Conservation (phyloP, 2,113 vertebrate genomes). For the Empidonax alnorum region DNA sequence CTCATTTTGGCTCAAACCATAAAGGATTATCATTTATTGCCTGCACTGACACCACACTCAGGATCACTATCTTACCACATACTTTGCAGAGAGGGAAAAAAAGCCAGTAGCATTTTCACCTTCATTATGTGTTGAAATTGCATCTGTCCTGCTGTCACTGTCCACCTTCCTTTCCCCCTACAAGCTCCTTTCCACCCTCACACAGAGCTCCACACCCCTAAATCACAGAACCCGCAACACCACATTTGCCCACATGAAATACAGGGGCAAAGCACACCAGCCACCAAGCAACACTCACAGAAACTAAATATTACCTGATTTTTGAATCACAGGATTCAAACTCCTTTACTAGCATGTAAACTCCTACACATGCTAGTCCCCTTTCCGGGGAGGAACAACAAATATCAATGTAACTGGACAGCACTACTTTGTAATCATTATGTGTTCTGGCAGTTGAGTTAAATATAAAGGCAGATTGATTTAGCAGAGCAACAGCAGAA, state of each 20-base stretch:
- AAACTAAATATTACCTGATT: background rate
- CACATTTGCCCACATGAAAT: background rate
- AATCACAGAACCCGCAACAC: background rate
- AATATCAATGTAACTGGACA: background rate
- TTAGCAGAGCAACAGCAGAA: background rate
- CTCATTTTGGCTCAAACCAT: background rate
- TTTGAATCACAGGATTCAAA: background rate
- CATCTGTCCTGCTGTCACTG: background rate
- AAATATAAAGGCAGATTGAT: background rate
- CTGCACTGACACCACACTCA: background rate
- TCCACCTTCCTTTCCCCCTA: too few species aligned
- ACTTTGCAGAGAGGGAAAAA: background rate
- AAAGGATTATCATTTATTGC: background rate
- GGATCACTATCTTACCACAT: background rate
- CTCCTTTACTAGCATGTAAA: background rate
- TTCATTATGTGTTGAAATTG: background rate
- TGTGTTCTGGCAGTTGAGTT: background rate
- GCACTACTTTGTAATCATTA: background rate
- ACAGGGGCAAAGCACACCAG: background rate
- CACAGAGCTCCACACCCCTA: background rate
- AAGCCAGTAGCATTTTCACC: background rate
- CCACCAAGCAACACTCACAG: background rate
- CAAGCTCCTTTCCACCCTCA: background rate
- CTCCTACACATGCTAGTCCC: background rate
- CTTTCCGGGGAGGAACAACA: background rate